Evolutionary conservation across 2,888 invertebrate species (phyloP), one percentile per base, ranked within the genome.

Genomic region (Taphrorychus bicolor): DNA sequence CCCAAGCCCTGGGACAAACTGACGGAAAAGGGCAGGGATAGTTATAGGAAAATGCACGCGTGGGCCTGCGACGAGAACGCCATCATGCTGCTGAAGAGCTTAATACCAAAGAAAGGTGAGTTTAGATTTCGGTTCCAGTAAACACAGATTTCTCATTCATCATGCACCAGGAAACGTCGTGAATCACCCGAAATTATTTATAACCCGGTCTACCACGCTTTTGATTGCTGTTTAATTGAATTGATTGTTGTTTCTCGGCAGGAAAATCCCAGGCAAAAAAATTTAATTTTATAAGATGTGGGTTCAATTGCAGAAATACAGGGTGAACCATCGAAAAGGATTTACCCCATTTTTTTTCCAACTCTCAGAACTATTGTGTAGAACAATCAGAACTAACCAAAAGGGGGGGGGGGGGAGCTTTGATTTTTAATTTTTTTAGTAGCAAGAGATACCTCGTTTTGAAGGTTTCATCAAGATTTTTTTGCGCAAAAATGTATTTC

Each of bases 1-100:
- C 99, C 99, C 61, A 98, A 99, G 82, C 97, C 97, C 11, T 99
- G 99, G 99, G 97, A 98, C 85, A 98, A 98, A 84, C 86, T 99
- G 80, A 99, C 99, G 66, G 99, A 99, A 85, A 99, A 99, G 83
- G 99, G 99, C 32, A 87, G 98, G 62, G 99, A 99, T 85, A 98
- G 98, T 77, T 99, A 99, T 85, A 87, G 99, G 79, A 98, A 98
- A 85, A 99, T 99, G 97, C 97, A 98, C 85, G 96, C 96, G 78
- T 99, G 99, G 99, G 96, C 98, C 74, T 94, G 94, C 83, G 98
- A 98, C 85, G 97, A 98, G 81, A 92, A 93, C 79, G 97, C 98
- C 78, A 95, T 99, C 79, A 89, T 96, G 87, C 91, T 98, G 77
- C 91, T 99, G 82, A 98, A 99, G 85, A 95, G 97, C 74, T 91